Evolutionary conservation across 2,888 invertebrate genomes (phyloP), one percentile per base, ranked within the genome.

Genomic region (Stenotaenia linearis): DNA sequence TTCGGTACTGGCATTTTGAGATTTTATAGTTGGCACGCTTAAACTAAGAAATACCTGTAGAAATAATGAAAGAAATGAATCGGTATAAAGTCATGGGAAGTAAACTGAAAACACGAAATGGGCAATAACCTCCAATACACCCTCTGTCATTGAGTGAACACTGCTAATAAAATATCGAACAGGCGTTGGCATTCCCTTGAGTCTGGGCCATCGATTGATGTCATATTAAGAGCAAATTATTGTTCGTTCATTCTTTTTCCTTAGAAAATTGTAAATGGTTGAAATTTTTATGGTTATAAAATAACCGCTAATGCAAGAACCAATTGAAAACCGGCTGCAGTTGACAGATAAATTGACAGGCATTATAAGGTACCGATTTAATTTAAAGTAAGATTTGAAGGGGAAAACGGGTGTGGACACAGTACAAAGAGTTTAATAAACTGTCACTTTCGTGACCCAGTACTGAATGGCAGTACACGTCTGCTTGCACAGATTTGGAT

Each of bases 141-240:
- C 28, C 69, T 69, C 9, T 28, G 28, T 69, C 28, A 25, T 15
- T 6, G 28, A 69, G 69, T 69, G 69, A 28, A 69, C 69, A 69
- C 15, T 10, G 69, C 69, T 69, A 69, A 69, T 69, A 69, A 56
- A 69, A 69, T 69, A 69, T 69, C 69, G 69, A 69, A 69, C 28
- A 25, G 40, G 28, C 69, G 25, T 56, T 15, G 69, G 28, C 69
- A 69, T 69, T 69, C 69, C 69, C 69, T 6, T 6, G 28, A 15
- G 28, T n/a, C 69, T 25, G 25, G 15, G 25, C 23, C 28, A 28
- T 69, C 28, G 69, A 69, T 25, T 69, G 69, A 69, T 69, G 69
- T 25, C 25, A 50, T 3, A 1, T 3, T 18, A 12, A 21, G 18
- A 18, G 18, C n/a, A 5, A 50, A 15, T 50, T 40, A n/a, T 32